phyloP scores from a whole-genome alignment of 1,140 invertebrate species.

The Atopsyche davidsoni region DNA sequence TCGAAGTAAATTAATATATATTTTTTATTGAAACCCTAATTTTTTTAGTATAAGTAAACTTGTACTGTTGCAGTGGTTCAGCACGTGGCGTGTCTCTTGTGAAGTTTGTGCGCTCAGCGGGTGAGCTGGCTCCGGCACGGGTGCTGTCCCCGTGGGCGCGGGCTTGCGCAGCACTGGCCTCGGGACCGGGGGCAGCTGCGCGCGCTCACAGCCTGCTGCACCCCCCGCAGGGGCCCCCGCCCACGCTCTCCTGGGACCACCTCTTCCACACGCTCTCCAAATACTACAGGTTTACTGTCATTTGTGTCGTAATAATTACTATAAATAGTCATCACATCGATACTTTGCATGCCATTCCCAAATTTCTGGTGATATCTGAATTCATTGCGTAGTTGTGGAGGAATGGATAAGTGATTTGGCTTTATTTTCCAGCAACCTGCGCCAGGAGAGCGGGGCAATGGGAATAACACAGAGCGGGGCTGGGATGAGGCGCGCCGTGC shows the following conservation, averaged over 20 bases:
- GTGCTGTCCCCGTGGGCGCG: slow-evolving; percentile 82
- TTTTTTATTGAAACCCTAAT: slow-evolving; percentile 6
- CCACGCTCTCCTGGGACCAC: slow-evolving; percentile 76
- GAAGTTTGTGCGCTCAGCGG: slow-evolving; percentile 85
- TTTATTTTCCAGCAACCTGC: slow-evolving; percentile 47
- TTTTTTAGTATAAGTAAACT: slow-evolving; percentile 21
- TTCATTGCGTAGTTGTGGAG: no score
- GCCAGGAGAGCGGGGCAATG: slow-evolving; percentile 48
- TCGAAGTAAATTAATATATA: no score
- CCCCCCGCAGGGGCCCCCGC: slow-evolving; percentile 47
- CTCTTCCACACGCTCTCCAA: slow-evolving; percentile 80
- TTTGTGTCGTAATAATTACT: no score
- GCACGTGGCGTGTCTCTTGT: slow-evolving; percentile 72
- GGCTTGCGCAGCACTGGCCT: slow-evolving; percentile 78
- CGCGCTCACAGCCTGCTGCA: slow-evolving; percentile 80
- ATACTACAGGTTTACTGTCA: slow-evolving; percentile 68
- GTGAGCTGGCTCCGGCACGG: slow-evolving; percentile 77
- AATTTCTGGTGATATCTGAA: no score
- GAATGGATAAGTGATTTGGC: no score
- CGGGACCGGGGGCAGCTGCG: slow-evolving; percentile 62
- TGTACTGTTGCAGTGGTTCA: slow-evolving; percentile 33
- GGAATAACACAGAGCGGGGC: slow-evolving; percentile 10
- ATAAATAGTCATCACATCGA: no score
- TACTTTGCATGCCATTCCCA: no score
- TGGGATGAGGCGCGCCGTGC: slow-evolving; percentile 56